Conservation (phyloP, 2,797 vertebrate species). For the Hozukius guyotensis region DNA sequence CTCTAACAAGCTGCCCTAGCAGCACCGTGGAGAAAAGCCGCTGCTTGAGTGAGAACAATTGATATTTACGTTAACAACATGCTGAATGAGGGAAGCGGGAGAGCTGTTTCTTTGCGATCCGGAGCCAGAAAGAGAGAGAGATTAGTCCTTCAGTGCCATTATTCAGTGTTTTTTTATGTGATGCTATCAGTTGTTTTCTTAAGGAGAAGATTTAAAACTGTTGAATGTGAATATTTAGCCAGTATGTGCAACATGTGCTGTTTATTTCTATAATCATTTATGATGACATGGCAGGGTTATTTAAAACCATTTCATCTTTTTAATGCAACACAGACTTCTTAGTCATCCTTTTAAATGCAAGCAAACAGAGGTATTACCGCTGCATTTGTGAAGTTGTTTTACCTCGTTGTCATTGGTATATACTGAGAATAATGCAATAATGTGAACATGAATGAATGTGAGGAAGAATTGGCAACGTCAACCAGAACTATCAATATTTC, state of each 20-base stretch:
- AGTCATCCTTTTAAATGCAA: background rate
- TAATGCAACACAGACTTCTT: background rate
- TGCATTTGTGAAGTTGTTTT: background rate
- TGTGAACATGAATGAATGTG: background rate
- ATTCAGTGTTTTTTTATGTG: background rate
- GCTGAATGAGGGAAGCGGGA: conserved; percentile 39
- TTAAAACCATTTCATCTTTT: background rate
- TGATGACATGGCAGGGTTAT: background rate
- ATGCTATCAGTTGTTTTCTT: conserved; percentile 7
- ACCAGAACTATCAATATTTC: background rate
- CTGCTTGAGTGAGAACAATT: conserved; percentile 59
- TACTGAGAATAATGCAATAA: background rate
- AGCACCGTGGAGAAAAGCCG: conserved; percentile 45
- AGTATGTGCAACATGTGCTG: background rate
- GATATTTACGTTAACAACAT: conserved; percentile 63
- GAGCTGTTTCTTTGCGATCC: conserved; percentile 21
- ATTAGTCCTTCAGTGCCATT: conserved; percentile 39
- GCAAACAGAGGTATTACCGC: background rate
- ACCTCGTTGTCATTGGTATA: background rate
- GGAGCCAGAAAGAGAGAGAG: conserved; percentile 24
- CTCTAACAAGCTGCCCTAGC: conserved; percentile 56
- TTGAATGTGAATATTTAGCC: conserved; percentile 9
- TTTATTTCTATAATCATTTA: background rate
- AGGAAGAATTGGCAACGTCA: background rate
- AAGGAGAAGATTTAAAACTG: background rate